Evolutionary conservation across 2,888 invertebrate genomes (phyloP), one percentile per base, ranked within the genome.

Genomic region (Drosophila cracens): DNA sequence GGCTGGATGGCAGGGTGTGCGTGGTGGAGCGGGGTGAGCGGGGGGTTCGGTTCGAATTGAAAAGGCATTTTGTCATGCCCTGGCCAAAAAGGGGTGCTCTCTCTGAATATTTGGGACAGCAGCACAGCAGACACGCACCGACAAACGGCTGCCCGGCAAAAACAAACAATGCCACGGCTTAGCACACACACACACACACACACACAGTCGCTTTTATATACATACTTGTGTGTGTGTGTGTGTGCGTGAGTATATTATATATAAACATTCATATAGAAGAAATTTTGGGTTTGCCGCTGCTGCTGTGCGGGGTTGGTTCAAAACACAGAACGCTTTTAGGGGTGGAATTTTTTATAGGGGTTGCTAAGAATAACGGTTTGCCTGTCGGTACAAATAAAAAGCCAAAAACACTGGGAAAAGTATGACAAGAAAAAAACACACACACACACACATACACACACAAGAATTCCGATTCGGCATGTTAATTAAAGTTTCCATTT

Each of bases 91-190:
- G 77, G 77, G 77, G 77, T 77, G 81, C 81, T 68, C 71, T 48
- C 71, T 46, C 49, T 58, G 60, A 66, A 73, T 80, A 89, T 87
- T 89, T 82, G 87, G 78, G 87, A 81, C 84, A 78, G 51, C 62
- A 64, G 51, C 34, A 34, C 29, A 21, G 54, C 53, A 66, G 58
- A 66, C 69, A 62, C 48, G 69, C 74, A 62, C 56, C 48, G 59
- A 69, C 60, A 49, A 71, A 56, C 73, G 70, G 66, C 68, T 68
- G 71, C 74, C 70, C 60, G 70, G 79, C 81, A 76, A 82, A 81
- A 65, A 70, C 83, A 88, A 86, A 86, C 89, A 86, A 86, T 86
- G 80, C 81, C 70, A 79, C 76, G 83, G 83, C 87, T 85, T 88
- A 88, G 72, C 70, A 59, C 70, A 70, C 79, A 69, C 77, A 77